Conservation (phyloP, 2,888 invertebrate species). For the Litoditis marina region DNA sequence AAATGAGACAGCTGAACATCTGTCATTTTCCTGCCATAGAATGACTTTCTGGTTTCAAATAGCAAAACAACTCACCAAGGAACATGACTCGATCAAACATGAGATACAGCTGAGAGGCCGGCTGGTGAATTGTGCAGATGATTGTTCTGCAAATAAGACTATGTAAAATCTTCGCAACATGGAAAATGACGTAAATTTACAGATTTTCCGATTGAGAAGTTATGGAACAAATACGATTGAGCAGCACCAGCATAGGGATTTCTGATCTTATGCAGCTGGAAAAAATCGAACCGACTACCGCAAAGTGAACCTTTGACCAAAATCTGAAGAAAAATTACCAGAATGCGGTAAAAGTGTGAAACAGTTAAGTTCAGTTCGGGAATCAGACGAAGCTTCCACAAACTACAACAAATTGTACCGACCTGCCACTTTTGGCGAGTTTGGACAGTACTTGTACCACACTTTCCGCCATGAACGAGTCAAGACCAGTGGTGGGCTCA, state of each 20-base stretch:
- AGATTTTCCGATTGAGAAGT: no score
- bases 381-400: not conserved
- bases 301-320: no score
- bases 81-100: constrained; percentile 66
- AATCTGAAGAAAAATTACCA: not conserved
- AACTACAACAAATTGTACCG: not conserved
- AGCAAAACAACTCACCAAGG: constrained; percentile 72
- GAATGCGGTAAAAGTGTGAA: not conserved
- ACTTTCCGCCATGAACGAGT: constrained; percentile 87
- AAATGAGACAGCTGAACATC: no score
- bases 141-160: constrained; percentile 46
- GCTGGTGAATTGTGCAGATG: constrained; percentile 62
- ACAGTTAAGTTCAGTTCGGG: not conserved
- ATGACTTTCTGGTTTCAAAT: constrained; percentile 67
- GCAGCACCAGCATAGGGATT: no score
- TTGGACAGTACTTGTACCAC: constrained; percentile 74
- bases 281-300: no score
- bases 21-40: no score
- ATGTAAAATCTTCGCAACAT: not conserved
- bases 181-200: no score
- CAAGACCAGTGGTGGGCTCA: constrained; percentile 85
- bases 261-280: no score
- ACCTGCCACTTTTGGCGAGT: constrained; percentile 48
- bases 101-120: constrained; percentile 56
- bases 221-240: no score